Percentiles rank a stretch among this genome's conserved stretches.
These are phyloP conservation scores for Pterophyllum scalare DNA, from an alignment of 2,113 vertebrate species.

Conservation along the genomic window DNA sequence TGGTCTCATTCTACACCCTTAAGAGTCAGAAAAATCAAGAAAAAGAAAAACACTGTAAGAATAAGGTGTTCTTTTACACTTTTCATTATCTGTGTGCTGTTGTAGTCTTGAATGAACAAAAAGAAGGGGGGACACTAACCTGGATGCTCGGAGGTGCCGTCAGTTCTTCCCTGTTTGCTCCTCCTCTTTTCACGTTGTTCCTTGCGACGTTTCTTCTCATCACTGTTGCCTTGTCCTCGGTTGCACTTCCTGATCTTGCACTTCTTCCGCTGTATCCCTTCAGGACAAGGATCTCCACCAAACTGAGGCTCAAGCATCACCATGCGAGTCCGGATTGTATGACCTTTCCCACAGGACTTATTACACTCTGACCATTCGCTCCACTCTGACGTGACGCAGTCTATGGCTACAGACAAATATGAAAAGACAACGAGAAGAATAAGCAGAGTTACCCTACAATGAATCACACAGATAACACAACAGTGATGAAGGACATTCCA, in stretches of 20 bases:
- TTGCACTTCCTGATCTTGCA: constrained; percentile 93
- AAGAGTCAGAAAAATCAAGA: neutral
- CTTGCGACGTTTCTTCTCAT: constrained; percentile 91
- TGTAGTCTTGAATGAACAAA: neutral
- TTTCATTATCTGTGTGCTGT: neutral
- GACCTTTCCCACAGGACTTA: constrained; percentile 97
- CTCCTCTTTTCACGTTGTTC: constrained; percentile 91
- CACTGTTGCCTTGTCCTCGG: constrained; percentile 83
- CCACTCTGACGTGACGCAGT: constrained; percentile 94
- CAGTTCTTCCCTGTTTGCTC: constrained; percentile 86
- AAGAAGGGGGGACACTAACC: constrained; percentile 72
- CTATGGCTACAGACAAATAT: constrained; percentile 82
- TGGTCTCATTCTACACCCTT: constrained; percentile 94
- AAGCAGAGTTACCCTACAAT: neutral
- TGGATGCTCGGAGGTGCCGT: constrained; percentile 84
- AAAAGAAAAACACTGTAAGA: neutral
- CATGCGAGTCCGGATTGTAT: constrained; percentile 91
- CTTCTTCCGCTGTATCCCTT: constrained; percentile 92
- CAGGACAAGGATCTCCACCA: constrained; percentile 89
- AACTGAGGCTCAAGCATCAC: constrained; percentile 95
- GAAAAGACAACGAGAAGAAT: neutral
- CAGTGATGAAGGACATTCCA: neutral
- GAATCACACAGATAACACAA: neutral
- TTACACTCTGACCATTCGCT: constrained; percentile 98
- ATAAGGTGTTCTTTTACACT: neutral